Evolutionary conservation across 2,113 vertebrate genomes (phyloP), one percentile per base, ranked within the genome.

Genomic region (Brachypteracias leptosomus): DNA sequence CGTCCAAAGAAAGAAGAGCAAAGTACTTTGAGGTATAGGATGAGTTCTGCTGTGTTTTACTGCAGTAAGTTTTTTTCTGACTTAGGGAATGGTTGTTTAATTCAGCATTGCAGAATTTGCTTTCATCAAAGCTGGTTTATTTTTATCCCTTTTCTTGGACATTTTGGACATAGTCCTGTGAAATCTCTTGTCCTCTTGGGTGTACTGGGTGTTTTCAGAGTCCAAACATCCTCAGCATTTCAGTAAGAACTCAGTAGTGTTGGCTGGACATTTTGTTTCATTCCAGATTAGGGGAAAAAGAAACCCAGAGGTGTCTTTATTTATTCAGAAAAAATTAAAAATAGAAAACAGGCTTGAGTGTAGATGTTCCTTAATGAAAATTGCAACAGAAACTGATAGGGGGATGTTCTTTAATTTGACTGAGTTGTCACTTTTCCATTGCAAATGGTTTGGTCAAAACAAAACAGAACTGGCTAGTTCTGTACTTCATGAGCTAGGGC

Each of bases 201-300:
- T 55, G 20, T 82, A 40, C 11, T 74, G 63, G 11, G 9, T 82
- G 7, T 96, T 94, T 88, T 80, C 82, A 90, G 51, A 86, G 49
- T 91, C 42, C 85, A 93, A 7, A 95, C 44, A 29, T 95, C 65
- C 44, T 78, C 79, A 68, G 52, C 24, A 67, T 96, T 94, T 97
- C 85, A 77, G 67, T 46, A 93, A 47, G 57, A 95, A 13, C 29
- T 92, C 35, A 49, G 44, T 68, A 61, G 52, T 55, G 47, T 87
- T 95, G 95, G 89, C 89, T 94, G 93, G 42, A 95, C 96, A 94
- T 96, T 93, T 75, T 91, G 73, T 96, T 92, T 94, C 86, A 67
- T 95, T 89, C 80, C 94, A 95, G 38, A 86, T 84, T n/a, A 38
- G 16, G 9, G n/a, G 24, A 0, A 9, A 40, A 55, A 15, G 5